Base-by-base conservation (phyloP, 2,113 vertebrate species). In the Sylvietta virens region DNA sequence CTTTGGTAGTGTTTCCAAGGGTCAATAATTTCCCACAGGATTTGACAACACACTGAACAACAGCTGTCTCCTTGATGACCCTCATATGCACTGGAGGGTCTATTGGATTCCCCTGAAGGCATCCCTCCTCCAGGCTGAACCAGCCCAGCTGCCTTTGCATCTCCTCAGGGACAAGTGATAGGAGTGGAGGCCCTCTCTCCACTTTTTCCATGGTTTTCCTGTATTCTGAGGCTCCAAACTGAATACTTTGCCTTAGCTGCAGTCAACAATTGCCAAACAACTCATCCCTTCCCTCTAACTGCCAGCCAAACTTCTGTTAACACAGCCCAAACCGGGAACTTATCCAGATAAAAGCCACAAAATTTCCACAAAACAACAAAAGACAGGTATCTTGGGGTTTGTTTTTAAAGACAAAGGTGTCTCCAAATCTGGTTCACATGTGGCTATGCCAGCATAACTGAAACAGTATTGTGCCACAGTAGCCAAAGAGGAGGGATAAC, bases 31-130 rank as follows among this genome's bases (percentile, higher is more conserved):
- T 70, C n/a, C n/a, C 70, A 9, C 4, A 39, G n/a, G 7, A 7
- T 82, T 82, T 70, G 33, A 26, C 21, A 65, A 31, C 15, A 30
- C 30, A 47, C 14, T 69, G 50, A 69, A 26, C 11, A 86, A 6
- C 33, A 58, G 22, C 40, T 56, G 47, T 47, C 47, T 76, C 45
- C 57, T 80, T 58, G 33, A 28, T 45, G 22, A 54, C 24, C 13
- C 22, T 40, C 3, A 0, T 4, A 40, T 26, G 22, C 11, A 44
- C 30, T 62, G 26, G 6, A 66, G 4, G 7, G 6, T 31, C 50
- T 54, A 4, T 21, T 37, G 47, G 24, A 50, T 35, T 13, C 3
- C 22, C 28, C 26, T 80, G 37, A n/a, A 81, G 18, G 14, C 56
- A 78, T 44, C 35, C 6, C 9, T 76, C 22, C 83, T 67, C 16